These are phyloP conservation scores for Temnopleurus reevesii DNA, from an alignment of 53 echinoderm and acorn worm genomes.

Conservation along the genomic window DNA sequence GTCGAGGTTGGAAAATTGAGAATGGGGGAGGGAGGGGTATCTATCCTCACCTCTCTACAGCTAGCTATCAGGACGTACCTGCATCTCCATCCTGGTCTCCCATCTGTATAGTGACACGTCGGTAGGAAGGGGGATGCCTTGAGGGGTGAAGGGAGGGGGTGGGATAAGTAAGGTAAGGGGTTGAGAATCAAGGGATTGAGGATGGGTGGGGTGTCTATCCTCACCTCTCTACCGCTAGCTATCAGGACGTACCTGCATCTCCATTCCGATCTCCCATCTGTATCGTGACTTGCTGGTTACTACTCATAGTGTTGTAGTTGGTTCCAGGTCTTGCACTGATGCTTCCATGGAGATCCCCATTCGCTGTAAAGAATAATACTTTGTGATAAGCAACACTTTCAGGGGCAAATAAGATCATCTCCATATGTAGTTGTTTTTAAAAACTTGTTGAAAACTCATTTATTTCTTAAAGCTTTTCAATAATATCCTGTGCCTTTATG, in stretches of 20 bases:
- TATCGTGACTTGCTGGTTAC: slow-evolving; percentile 15
- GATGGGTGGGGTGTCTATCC: not conserved
- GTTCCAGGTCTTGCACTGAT: slow-evolving; percentile 3
- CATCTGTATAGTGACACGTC: not conserved
- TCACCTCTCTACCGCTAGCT: not conserved
- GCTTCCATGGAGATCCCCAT: slow-evolving; percentile 51
- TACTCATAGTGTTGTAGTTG: slow-evolving; percentile 14
- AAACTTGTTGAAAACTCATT: too few species aligned
- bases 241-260: slow-evolving; percentile 38
- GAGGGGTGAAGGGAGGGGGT: too few species aligned
- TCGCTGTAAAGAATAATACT: not conserved
- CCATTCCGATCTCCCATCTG: slow-evolving; percentile 46
- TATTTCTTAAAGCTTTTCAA: too few species aligned
- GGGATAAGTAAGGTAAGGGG: too few species aligned
- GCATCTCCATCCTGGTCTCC: slow-evolving; percentile 23
- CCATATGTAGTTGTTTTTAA: too few species aligned
- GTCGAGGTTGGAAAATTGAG: too few species aligned
- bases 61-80: slow-evolving; percentile 26
- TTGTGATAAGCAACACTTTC: too few species aligned
- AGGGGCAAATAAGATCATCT: too few species aligned
- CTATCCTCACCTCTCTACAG: not conserved
- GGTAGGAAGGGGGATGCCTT: too few species aligned
- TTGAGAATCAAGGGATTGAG: too few species aligned
- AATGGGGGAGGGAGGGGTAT: too few species aligned
- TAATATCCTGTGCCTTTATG: too few species aligned